Base-by-base conservation (phyloP, 2,888 invertebrate species). In the Himalopsyche japonica region DNA sequence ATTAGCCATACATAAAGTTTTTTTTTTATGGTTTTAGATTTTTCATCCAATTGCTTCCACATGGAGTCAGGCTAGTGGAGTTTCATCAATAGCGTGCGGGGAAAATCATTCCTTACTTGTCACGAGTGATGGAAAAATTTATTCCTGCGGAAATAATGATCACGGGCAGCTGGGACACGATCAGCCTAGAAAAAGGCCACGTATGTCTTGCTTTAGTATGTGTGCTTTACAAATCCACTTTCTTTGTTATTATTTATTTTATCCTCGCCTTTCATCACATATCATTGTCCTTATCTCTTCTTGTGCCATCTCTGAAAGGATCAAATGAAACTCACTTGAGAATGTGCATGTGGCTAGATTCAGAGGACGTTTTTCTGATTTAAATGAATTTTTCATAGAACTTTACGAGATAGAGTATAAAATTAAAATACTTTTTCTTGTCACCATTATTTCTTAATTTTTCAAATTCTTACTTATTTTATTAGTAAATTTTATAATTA, bases 131-230 rank as follows among this genome's bases (percentile, higher is more conserved):
- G 98, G 98, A 12, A 93, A 95, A 88, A 92, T 98, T 7, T 98
- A 95, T 90, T 96, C 98, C 1, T 98, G 98, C 92, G 99, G 99
- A 1, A 96, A 94, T 89, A 99, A 99, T 92, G 98, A 98, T 89
- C 94, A 94, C 88, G 97, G 98, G 0, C 99, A 99, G 90, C 93
- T 99, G 82, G 99, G 98, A 6, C 96, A 96, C 89, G 92, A 93
- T 47, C 91, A 93, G 88, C 92, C 94, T 76, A 92, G 93, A 88
- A 94, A 94, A 92, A 92, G 94, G 92, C 93, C 95, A 91, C 94
- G 94, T 95, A 85, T 77, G 84, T 78, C 76, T 76, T 32, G n/a
- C 76, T 76, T 76, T 76, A 91, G 93, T 93, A 93, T 93, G 93
- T 93, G 90, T 89, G 77, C 43, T 83, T 82, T 85, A 37, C 57